phyloP scores from a whole-genome alignment of 2,113 vertebrate species.

The Pachypanchax playfairii region DNA sequence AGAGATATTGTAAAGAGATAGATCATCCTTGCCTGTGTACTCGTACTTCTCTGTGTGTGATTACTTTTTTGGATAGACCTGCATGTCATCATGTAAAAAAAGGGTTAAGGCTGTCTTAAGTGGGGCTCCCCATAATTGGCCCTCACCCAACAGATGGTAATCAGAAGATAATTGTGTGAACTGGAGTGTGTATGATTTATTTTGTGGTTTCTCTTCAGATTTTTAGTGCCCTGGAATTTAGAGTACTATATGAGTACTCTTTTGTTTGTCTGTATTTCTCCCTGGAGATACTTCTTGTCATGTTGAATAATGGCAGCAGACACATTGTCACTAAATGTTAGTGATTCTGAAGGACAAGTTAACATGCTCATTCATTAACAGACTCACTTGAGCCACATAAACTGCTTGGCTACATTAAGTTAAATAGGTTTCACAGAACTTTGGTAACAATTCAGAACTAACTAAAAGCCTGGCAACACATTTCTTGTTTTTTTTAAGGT shows the following conservation, averaged over 20 bases:
- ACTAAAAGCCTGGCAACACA: slow-evolving; percentile 12
- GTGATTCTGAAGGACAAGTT: slow-evolving; percentile 7
- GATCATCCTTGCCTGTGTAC: too few relatives aligned
- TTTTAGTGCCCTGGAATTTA: background rate
- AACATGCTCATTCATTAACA: slow-evolving; percentile 6
- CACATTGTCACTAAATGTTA: background rate
- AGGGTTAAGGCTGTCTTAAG: slow-evolving; percentile 14
- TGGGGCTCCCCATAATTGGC: slow-evolving; percentile 44
- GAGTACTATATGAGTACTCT: too few relatives aligned
- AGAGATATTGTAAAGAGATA: too few relatives aligned
- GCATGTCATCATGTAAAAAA: too few relatives aligned
- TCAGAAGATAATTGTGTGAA: background rate
- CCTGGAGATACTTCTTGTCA: background rate
- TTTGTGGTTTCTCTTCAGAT: background rate
- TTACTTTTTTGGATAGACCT: too few relatives aligned
- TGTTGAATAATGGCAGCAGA: background rate
- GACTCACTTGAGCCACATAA: slow-evolving; percentile 13
- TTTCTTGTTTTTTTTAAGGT: slow-evolving; percentile 39
- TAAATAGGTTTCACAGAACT: slow-evolving; percentile 46
- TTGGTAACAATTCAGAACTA: slow-evolving; percentile 22
- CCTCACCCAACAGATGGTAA: background rate
- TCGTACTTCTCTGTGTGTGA: too few relatives aligned
- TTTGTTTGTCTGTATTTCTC: background rate
- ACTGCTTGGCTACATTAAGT: slow-evolving; percentile 6
- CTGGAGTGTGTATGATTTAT: background rate